Percentiles rank a stretch among this genome's conserved stretches.
These are phyloP conservation scores for Linnaemya vulpina DNA, from an alignment of 2,888 invertebrate genomes.

Conservation along the genomic window DNA sequence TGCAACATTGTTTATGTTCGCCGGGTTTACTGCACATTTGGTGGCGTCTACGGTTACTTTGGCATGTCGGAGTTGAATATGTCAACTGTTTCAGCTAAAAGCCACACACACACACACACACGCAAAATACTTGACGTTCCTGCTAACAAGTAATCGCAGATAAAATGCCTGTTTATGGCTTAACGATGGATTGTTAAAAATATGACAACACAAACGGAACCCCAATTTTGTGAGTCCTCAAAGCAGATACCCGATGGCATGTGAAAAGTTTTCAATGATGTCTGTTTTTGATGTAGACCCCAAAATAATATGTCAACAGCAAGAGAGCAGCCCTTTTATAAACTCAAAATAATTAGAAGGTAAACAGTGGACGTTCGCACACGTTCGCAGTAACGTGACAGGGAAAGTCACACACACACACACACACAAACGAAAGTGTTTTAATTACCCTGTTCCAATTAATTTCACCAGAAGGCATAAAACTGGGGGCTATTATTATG, in stretches of 20 bases:
- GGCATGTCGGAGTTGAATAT: conserved; percentile 27
- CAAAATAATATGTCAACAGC: neutral
- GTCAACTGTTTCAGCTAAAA: conserved; percentile 9
- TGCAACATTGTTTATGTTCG: conserved; percentile 19
- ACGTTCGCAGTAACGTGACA: neutral
- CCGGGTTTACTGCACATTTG: neutral
- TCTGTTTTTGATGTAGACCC: conserved; percentile 16
- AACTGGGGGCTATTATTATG: neutral
- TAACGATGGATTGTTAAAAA: conserved; percentile 46
- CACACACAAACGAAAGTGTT: conserved; percentile 3
- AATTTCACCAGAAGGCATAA: conserved; percentile 3
- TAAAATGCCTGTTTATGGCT: conserved; percentile 33
- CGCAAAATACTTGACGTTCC: neutral
- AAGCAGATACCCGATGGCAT: no score
- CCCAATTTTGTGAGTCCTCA: no score
- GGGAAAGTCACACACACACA: neutral
- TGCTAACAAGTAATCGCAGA: neutral
- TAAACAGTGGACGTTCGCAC: neutral
- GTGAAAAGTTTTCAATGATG: neutral
- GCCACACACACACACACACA: neutral
- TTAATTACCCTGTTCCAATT: conserved; percentile 27
- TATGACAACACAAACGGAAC: conserved; percentile 18
- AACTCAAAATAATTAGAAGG: conserved; percentile 13
- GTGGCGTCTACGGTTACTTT: conserved; percentile 29
- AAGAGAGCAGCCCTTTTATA: no score